Conservation (phyloP, 2,797 vertebrate species). For the Margarornis squamiger region DNA sequence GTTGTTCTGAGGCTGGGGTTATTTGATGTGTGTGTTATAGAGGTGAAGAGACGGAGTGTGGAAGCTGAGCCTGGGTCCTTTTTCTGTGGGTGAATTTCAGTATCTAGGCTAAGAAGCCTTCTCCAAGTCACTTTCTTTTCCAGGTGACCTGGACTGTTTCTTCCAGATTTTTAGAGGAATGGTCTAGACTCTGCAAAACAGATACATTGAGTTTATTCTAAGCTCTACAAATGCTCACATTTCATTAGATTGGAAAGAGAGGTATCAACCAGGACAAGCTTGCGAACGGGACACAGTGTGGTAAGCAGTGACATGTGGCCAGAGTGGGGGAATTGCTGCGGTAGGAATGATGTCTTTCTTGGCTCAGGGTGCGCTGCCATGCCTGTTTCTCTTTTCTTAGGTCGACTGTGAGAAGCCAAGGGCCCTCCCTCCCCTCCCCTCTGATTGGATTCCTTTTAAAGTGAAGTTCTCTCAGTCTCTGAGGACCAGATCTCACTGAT, state of each 20-base stretch:
- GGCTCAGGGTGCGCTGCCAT: neutral
- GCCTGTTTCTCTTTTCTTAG: neutral
- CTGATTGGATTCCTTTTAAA: neutral
- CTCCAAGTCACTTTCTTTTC: neutral
- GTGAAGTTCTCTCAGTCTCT: neutral
- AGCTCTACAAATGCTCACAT: neutral
- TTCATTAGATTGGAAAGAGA: neutral
- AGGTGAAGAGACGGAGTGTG: neutral
- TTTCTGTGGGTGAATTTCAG: neutral
- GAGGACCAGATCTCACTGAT: constrained; percentile 29
- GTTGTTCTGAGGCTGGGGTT: fast-evolving
- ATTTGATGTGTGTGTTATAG: neutral
- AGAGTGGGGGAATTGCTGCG: neutral
- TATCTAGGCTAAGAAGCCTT: neutral
- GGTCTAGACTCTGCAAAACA: neutral
- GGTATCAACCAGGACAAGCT: neutral
- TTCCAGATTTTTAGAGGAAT: neutral
- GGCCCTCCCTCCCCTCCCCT: neutral
- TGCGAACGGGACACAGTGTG: neutral
- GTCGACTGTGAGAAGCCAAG: constrained; percentile 13
- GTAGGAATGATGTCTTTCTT: neutral
- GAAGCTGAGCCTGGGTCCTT: neutral
- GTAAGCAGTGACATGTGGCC: neutral
- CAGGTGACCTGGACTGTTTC: neutral
- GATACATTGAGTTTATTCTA: neutral